phyloP scores from a whole-genome alignment of 2,888 invertebrate genomes.

The Suillia variegata region DNA sequence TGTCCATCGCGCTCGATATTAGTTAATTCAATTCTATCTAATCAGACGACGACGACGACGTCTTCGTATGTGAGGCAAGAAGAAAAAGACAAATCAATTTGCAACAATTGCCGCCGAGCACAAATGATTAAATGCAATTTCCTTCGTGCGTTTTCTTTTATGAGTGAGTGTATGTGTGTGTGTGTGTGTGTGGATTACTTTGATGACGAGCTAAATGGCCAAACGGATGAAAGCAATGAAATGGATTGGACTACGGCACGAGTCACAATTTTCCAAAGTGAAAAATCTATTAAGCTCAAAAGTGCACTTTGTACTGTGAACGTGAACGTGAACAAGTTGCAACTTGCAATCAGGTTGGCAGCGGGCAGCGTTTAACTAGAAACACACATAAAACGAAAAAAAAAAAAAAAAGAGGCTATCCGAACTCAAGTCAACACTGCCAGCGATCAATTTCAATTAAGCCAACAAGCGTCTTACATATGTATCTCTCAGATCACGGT shows the following conservation, averaged over 20 bases:
- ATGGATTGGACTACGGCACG: no score
- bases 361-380: no score
- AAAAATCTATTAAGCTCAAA: background rate
- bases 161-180: conserved; percentile 17
- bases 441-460: conserved; percentile 45
- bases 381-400: no score
- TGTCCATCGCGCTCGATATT: background rate
- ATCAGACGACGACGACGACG: background rate
- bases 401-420: no score
- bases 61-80: background rate
- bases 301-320: background rate
- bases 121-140: conserved; percentile 45
- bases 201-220: conserved; percentile 34
- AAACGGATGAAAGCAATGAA: conserved; percentile 18
- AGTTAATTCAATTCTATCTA: conserved; percentile 8
- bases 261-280: no score
- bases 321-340: background rate
- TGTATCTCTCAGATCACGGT: background rate
- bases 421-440: background rate
- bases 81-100: conserved; percentile 17
- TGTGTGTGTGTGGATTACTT: conserved; percentile 5
- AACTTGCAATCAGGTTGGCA: background rate
- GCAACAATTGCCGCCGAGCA: conserved; percentile 18
- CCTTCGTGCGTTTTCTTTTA: conserved; percentile 26
- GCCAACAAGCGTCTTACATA: no score